Evolutionary conservation across 2,797 vertebrate species (phyloP).

Genomic region (Lophius americanus): DNA sequence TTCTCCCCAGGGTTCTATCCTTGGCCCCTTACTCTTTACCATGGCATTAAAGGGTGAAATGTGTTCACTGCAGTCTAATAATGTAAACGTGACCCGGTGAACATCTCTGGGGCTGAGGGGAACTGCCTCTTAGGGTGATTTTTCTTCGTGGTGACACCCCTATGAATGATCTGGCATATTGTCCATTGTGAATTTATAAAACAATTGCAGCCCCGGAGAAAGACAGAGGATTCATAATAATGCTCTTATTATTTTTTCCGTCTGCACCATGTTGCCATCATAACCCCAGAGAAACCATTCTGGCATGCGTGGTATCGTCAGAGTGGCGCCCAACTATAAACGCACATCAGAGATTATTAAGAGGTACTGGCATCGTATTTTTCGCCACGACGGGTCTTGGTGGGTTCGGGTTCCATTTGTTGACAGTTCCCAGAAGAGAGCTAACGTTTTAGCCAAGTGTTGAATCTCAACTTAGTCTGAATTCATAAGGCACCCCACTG

Average conservation of each 20-base stretch:
- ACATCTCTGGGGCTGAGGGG: not conserved
- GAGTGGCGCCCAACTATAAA: conserved; percentile 40
- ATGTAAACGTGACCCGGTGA: too few species aligned
- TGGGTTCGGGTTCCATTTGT: conserved; percentile 68
- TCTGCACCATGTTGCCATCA: conserved; percentile 36
- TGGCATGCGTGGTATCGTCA: conserved; percentile 41
- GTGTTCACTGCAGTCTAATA: too few species aligned
- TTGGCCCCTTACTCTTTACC: too few species aligned
- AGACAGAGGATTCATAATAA: conserved; percentile 13
- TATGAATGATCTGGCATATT: too few species aligned
- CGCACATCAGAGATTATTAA: conserved; percentile 59
- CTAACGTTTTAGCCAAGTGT: conserved; percentile 65
- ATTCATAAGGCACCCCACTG: conserved; percentile 81
- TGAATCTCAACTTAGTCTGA: conserved; percentile 81
- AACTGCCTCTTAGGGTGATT: not conserved
- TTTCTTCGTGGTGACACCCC: not conserved
- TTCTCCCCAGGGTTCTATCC: too few species aligned
- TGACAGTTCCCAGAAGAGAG: conserved; percentile 73
- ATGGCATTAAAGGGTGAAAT: too few species aligned
- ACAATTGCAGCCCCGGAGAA: conserved; percentile 16
- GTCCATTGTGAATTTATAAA: not conserved
- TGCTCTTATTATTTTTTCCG: conserved; percentile 16
- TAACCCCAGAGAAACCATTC: conserved; percentile 38
- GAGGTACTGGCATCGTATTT: conserved; percentile 46
- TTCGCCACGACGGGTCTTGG: conserved; percentile 46